phyloP scores from a whole-genome alignment of 1,140 invertebrate genomes.

The Tribolium madens region DNA sequence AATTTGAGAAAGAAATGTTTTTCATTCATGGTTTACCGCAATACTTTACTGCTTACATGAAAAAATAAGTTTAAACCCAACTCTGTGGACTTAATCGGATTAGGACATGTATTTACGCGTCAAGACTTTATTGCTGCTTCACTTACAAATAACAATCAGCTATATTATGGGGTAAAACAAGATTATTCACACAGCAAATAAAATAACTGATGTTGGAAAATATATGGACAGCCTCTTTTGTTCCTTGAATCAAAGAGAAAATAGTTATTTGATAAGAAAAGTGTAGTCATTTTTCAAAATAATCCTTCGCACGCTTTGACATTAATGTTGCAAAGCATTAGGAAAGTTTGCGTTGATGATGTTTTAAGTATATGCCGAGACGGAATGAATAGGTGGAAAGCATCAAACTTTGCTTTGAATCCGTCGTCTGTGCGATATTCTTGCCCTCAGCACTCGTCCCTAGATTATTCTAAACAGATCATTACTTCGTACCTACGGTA shows the following conservation, averaged over 20 bases:
- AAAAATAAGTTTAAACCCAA: background rate
- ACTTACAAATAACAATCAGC: background rate
- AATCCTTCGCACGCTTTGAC: background rate
- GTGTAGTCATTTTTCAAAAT: background rate
- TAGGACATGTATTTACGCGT: background rate
- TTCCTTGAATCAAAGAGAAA: background rate
- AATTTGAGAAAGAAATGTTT: background rate
- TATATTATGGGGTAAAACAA: background rate
- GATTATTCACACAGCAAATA: background rate
- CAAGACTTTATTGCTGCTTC: background rate
- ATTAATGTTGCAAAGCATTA: background rate
- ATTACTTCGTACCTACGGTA: constrained; percentile 35
- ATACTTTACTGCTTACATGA: background rate
- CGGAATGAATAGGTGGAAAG: constrained; percentile 14
- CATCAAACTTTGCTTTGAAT: constrained; percentile 4
- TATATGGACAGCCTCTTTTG: too few species aligned
- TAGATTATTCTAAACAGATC: constrained; percentile 37
- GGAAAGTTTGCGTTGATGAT: constrained; percentile 10
- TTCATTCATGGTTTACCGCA: background rate
- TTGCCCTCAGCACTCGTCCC: background rate
- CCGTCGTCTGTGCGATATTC: background rate
- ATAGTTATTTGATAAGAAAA: background rate
- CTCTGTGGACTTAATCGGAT: background rate
- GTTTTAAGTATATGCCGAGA: constrained; percentile 6
- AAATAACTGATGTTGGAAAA: too few species aligned